Conservation (phyloP, 2,113 vertebrate species). For the Mandrillus leucophaeus region DNA sequence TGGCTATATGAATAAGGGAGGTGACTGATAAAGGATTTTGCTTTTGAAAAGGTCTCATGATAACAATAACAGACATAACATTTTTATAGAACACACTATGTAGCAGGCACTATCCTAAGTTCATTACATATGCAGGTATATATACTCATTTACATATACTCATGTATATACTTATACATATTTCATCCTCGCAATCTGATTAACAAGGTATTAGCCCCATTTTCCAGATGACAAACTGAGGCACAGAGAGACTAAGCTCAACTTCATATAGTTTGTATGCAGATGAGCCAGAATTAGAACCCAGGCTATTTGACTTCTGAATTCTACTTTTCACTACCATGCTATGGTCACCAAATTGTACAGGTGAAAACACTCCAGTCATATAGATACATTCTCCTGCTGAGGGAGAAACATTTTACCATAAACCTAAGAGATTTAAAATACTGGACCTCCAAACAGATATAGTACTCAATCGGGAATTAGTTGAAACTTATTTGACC, state of each 20-base stretch:
- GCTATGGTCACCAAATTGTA: not conserved
- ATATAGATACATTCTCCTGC: not conserved
- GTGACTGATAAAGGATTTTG: not conserved
- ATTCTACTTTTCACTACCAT: not conserved
- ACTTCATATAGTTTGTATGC: not conserved
- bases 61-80: not conserved
- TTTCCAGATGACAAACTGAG: conserved; percentile 7
- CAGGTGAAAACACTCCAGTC: not conserved
- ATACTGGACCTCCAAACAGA: not conserved
- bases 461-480: not conserved
- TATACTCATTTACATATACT: not conserved
- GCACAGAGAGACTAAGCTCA: not conserved
- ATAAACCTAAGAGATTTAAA: not conserved
- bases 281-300: not conserved
- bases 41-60: not conserved
- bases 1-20: not conserved
- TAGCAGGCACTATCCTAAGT: not conserved
- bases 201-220: not conserved
- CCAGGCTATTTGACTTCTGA: not conserved
- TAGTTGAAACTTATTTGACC: not conserved
- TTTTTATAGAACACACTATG: not conserved
- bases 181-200: not conserved
- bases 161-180: not conserved
- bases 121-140: not conserved
- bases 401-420: not conserved